Percentiles rank a stretch among this genome's conserved stretches.
Evolutionary conservation across 1,140 invertebrate genomes (phyloP).

Genomic region (Anadara kagoshimensis): DNA sequence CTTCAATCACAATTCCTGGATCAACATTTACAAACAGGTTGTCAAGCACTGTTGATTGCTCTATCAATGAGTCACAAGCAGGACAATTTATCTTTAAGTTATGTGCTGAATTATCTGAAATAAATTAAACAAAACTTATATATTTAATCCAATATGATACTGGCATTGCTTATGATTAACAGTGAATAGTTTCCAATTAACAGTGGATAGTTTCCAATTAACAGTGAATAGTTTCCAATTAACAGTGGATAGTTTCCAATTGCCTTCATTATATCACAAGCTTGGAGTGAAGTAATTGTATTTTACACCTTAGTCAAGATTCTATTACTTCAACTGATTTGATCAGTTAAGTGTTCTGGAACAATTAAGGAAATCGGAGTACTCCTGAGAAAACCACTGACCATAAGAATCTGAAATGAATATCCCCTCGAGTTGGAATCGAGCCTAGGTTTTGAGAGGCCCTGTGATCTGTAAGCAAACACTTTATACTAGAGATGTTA

Average conservation of each 20-base stretch:
- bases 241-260: neutral
- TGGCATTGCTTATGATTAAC: neutral
- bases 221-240: neutral
- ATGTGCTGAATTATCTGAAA: slow-evolving; percentile 2
- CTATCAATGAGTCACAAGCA: slow-evolving; percentile 79
- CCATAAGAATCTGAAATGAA: too few relatives aligned
- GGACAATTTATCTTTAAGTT: slow-evolving; percentile 73
- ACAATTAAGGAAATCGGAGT: too few relatives aligned
- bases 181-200: neutral
- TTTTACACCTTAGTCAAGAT: too few relatives aligned
- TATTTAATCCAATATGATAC: neutral
- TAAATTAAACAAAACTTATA: slow-evolving; percentile 13
- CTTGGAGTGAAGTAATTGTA: too few relatives aligned
- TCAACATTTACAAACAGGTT: slow-evolving; percentile 84
- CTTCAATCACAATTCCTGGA: slow-evolving; percentile 45
- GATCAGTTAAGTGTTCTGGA: too few relatives aligned
- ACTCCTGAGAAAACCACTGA: too few relatives aligned
- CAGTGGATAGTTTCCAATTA: neutral
- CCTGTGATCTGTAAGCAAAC: too few relatives aligned
- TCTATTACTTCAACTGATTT: too few relatives aligned
- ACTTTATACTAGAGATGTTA: too few relatives aligned
- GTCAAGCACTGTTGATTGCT: slow-evolving; percentile 81
- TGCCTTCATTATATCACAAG: too few relatives aligned
- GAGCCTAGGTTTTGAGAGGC: too few relatives aligned
- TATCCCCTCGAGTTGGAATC: too few relatives aligned